Base-by-base conservation (phyloP, 2,888 invertebrate genomes). In the Neria commutata region DNA sequence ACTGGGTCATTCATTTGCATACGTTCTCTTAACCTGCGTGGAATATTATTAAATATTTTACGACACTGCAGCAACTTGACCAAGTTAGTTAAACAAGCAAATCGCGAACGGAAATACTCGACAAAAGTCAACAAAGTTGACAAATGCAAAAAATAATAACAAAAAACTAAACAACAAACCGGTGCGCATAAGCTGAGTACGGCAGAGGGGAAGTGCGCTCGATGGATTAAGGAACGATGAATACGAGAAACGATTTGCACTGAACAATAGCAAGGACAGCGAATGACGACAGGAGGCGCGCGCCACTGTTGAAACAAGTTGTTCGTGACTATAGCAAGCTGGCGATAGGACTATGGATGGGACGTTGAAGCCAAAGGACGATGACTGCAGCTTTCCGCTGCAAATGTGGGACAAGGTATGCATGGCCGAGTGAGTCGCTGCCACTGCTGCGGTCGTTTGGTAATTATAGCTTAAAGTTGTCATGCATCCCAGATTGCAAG, bases 351-450 rank as follows among this genome's bases (percentile, higher is more conserved):
- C n/a, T n/a, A n/a, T 14, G 33, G 21, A 54, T 46, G 45, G 40
- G 46, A 29, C 21, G 19, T 25, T 19, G 11, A 8, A 25, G n/a
- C 25, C 16, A 14, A 23, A 45, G 8, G 50, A 51, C 51, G 29
- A 46, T 25, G 11, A 25, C 40, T 40, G 3, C 55, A 55, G 40
- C 48, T 55, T 55, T 48, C 40, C 25, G 21, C 46, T 17, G 34
- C 47, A 46, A 63, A 65, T 62, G 58, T 67, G 61, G 67, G 61
- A 60, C 67, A 67, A 67, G 65, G 65, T 65, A 61, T 62, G 62
- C 61, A 67, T 67, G 61, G 3, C 21, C 4, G 21, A 42, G 42
- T 14, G 21, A 4, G 5, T 10, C 42, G n/a, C 11, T 37, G 37
- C 37, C 37, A 14, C 37, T 5, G 37, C 37, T 29, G 11, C 37